Base-by-base conservation (phyloP, 1,140 invertebrate genomes). In the Caerostris darwini region DNA sequence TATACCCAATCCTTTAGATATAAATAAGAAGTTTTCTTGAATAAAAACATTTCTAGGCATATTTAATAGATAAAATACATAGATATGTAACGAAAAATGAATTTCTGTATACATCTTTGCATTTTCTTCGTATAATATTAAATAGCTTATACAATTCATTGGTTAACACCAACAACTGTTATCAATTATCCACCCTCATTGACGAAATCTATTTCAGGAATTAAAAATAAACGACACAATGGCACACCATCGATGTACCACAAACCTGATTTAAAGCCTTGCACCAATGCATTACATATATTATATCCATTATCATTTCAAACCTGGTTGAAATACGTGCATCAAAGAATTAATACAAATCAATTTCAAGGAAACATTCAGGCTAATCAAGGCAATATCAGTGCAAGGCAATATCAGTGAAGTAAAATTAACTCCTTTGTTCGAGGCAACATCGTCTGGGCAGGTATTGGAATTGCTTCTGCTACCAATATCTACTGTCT, bases 361-460 rank as follows among this genome's bases (percentile, higher is more conserved):
- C 71, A 77, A 77, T 77, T 50, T 77, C 53, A 77, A 14, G 50
- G 53, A 12, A 53, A 77, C 3, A 10, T 77, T 12, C 14, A 77
- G 12, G 7, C 71, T 50, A 12, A n/a, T n/a, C n/a, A n/a, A n/a
- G n/a, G n/a, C n/a, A n/a, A n/a, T n/a, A n/a, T n/a, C 14, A 4
- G 12, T 8, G 10, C 8, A 77, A 12, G 7, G 8, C 3, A 77
- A 50, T 50, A 77, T 3, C 3, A 77, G 34, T 3, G 10, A 77
- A 10, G 71, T 77, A 77, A 77, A 77, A 77, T 77, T 77, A 77
- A 12, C 71, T 77, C 71, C 14, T 77, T 77, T 77, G 34, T 77
- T 77, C 71, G 71, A 77, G 10, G 71, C 4, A 10, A 50, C 8
- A 12, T 50, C 53, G 12, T 12, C 71, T 50, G 50, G 5, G 71